Evolutionary conservation across 2,888 invertebrate genomes (phyloP).

Genomic region (Eumacrocentrus americanus): DNA sequence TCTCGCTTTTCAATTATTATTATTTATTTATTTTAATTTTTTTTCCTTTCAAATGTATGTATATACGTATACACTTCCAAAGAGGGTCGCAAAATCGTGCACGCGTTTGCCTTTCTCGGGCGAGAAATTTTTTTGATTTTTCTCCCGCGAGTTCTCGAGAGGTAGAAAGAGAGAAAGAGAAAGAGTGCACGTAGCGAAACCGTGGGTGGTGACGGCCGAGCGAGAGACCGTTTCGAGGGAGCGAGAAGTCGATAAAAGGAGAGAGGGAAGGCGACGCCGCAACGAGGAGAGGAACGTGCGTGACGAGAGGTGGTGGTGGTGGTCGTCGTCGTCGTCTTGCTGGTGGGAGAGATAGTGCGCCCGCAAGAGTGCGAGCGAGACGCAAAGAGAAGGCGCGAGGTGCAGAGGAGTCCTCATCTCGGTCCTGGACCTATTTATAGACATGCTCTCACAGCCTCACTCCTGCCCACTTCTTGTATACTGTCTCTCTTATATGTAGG

Average conservation of each 20-base stretch:
- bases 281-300: background rate
- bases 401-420: constrained; percentile 56
- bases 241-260: constrained; percentile 33
- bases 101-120: constrained; percentile 39
- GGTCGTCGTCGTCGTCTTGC: constrained; percentile 10
- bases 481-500: constrained; percentile 49
- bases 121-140: constrained; percentile 17
- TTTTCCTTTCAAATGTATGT: no score
- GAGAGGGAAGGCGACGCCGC: constrained; percentile 9
- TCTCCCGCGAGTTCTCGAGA: constrained; percentile 20
- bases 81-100: constrained; percentile 31
- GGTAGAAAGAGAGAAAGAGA: constrained; percentile 13
- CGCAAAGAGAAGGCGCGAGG: constrained; percentile 45
- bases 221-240: constrained; percentile 25
- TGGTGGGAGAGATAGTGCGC: constrained; percentile 21
- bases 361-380: constrained; percentile 15
- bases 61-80: background rate
- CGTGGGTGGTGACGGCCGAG: constrained; percentile 35
- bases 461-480: constrained; percentile 54
- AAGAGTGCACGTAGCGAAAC: constrained; percentile 25
- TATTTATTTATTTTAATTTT: no score
- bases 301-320: constrained; percentile 7
- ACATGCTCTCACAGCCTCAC: constrained; percentile 60
- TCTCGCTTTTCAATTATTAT: no score
- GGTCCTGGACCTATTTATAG: constrained; percentile 59